Conservation (phyloP, 1,140 invertebrate genomes). For the Macrosteles quadrilineatus region DNA sequence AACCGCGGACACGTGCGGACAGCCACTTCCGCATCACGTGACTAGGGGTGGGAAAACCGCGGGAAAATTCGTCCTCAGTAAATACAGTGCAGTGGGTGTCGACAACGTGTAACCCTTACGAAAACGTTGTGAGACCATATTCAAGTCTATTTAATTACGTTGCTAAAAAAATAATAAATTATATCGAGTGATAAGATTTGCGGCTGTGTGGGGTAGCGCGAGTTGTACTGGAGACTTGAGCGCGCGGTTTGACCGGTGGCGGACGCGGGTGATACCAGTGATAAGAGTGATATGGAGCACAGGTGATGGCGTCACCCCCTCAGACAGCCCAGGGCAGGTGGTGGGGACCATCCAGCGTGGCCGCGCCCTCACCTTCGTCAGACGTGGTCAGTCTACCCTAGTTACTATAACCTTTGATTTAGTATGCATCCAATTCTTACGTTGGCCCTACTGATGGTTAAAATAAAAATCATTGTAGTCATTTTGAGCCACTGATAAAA, state of each 20-base stretch:
- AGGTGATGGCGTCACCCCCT: slow-evolving; percentile 7
- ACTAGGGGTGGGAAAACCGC: not conserved
- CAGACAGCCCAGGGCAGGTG: not conserved
- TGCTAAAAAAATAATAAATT: too few relatives aligned
- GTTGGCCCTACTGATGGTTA: not conserved
- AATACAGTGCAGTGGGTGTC: not conserved
- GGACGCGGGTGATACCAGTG: not conserved
- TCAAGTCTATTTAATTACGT: too few relatives aligned
- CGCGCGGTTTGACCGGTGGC: not conserved
- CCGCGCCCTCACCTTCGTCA: not conserved
- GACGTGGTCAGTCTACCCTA: slow-evolving; percentile 2
- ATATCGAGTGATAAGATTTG: too few relatives aligned
- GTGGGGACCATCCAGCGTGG: not conserved
- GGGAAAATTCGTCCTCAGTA: not conserved
- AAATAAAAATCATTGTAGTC: not conserved
- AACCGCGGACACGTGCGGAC: not conserved
- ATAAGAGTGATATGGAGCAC: not conserved
- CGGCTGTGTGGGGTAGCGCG: too few relatives aligned
- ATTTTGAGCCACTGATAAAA: not conserved
- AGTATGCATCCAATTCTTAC: not conserved
- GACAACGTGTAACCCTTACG: too few relatives aligned
- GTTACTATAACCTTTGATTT: not conserved
- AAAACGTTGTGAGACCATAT: too few relatives aligned
- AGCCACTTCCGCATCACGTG: not conserved
- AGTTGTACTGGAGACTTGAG: not conserved